phyloP scores from a whole-genome alignment of 2,888 invertebrate species.

The Blera fallax region DNA sequence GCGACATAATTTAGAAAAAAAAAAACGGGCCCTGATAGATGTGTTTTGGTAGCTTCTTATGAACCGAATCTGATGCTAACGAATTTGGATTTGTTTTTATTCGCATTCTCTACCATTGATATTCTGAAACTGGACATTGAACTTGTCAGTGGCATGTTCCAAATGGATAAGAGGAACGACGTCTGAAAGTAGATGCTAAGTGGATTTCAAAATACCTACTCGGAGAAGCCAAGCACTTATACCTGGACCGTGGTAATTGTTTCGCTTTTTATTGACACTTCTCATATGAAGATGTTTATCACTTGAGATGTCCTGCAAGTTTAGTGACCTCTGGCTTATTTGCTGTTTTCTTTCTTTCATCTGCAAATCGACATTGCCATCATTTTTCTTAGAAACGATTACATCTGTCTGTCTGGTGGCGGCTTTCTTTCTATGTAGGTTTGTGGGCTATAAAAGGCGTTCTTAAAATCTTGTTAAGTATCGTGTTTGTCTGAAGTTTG shows the following conservation, averaged over 20 bases:
- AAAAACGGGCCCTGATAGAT: not conserved
- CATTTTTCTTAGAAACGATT: slow-evolving; percentile 16
- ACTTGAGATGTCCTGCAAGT: slow-evolving; percentile 24
- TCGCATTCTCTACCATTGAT: slow-evolving; percentile 40
- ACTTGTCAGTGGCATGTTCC: slow-evolving; percentile 25
- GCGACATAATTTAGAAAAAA: not conserved
- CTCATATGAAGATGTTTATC: slow-evolving; percentile 6
- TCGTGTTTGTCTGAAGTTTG: slow-evolving; percentile 7
- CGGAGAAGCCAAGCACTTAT: not conserved
- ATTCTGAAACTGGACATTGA: slow-evolving; percentile 49
- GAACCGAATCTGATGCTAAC: slow-evolving; percentile 41
- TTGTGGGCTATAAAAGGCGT: slow-evolving; percentile 24
- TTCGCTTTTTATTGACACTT: not conserved
- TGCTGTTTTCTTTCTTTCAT: not conserved
- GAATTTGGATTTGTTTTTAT: slow-evolving; percentile 25
- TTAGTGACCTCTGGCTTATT: slow-evolving; percentile 30
- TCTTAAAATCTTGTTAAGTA: slow-evolving; percentile 32
- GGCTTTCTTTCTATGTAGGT: not conserved
- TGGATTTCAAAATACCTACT: slow-evolving; percentile 24
- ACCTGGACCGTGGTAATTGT: not conserved
- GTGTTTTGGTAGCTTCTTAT: slow-evolving; percentile 28
- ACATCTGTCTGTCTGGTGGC: slow-evolving; percentile 6
- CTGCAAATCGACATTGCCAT: not conserved
- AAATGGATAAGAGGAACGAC: not conserved
- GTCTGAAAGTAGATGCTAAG: slow-evolving; percentile 19